Conservation (phyloP, 2,888 invertebrate species). For the Carcina quercana region DNA sequence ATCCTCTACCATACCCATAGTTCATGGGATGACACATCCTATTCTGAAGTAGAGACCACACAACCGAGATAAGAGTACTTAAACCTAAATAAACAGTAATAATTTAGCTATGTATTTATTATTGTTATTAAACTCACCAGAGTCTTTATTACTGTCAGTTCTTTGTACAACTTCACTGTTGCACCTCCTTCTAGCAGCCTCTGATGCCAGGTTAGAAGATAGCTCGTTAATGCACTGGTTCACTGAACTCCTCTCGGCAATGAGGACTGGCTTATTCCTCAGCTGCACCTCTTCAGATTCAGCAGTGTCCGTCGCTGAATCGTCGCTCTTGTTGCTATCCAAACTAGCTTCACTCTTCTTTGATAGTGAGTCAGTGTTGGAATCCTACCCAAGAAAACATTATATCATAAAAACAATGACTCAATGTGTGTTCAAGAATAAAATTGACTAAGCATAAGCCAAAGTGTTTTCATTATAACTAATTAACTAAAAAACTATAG, state of each 20-base stretch:
- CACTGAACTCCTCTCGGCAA: constrained; percentile 64
- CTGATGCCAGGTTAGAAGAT: constrained; percentile 69
- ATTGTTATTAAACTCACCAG: too few relatives aligned
- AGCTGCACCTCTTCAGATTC: constrained; percentile 59
- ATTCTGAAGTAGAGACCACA: too few relatives aligned
- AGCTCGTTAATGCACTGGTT: constrained; percentile 83
- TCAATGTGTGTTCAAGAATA: too few relatives aligned
- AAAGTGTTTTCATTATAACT: too few relatives aligned
- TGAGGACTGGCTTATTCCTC: constrained; percentile 45
- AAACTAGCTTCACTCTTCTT: constrained; percentile 55
- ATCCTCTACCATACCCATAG: too few relatives aligned
- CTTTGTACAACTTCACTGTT: constrained; percentile 67
- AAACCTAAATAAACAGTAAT: too few relatives aligned
- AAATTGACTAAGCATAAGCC: too few relatives aligned
- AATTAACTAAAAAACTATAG: too few relatives aligned
- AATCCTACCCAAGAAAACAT: constrained; percentile 33
- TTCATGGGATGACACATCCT: too few relatives aligned
- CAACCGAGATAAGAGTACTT: too few relatives aligned
- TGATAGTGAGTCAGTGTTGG: constrained; percentile 52
- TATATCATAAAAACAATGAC: not conserved
- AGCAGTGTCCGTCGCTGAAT: constrained; percentile 38
- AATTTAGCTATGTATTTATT: too few relatives aligned
- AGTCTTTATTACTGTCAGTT: constrained; percentile 52
- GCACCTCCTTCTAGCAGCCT: constrained; percentile 58
- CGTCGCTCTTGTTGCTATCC: constrained; percentile 50